A percentile compares a stretch with the other conserved stretches of the same genome.
Evolutionary conservation across 2,888 invertebrate species (phyloP).

Genomic region (Drosophila kambysellisi): DNA sequence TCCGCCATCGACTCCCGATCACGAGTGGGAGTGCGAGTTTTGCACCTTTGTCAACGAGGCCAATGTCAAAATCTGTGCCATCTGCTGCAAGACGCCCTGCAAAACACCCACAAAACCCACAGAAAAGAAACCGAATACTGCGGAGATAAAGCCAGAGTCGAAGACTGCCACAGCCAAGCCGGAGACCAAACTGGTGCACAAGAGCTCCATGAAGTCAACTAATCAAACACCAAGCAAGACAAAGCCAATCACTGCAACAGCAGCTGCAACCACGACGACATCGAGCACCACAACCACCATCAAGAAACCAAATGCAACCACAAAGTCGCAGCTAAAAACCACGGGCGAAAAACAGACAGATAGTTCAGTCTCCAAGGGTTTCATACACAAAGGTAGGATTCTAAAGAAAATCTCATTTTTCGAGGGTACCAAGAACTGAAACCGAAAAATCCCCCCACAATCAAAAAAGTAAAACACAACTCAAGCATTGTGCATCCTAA

Average conservation of each 20-base stretch:
- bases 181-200: conserved; percentile 36
- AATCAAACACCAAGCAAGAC: conserved; percentile 23
- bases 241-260: conserved; percentile 14
- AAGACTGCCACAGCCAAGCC: conserved; percentile 13
- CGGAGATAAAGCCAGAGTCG: conserved; percentile 15
- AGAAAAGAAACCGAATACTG: conserved; percentile 5
- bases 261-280: conserved; percentile 17
- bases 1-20: conserved; percentile 86
- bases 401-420: conserved; percentile 90
- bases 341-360: conserved; percentile 76
- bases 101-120: conserved; percentile 53
- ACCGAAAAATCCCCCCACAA: conserved; percentile 33
- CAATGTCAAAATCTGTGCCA: conserved; percentile 91
- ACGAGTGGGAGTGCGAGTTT: conserved; percentile 94
- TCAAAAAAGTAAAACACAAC: conserved; percentile 40
- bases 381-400: conserved; percentile 88
- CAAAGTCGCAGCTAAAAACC: conserved; percentile 55
- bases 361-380: conserved; percentile 82
- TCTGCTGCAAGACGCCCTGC: conserved; percentile 94
- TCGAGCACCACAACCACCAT: conserved; percentile 14
- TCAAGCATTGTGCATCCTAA: conserved; percentile 49
- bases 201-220: conserved; percentile 57
- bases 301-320: conserved; percentile 27
- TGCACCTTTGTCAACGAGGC: conserved; percentile 95
- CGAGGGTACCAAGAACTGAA: conserved; percentile 88